Percentiles rank a stretch among this genome's conserved stretches.
phyloP scores from a whole-genome alignment of 2,888 invertebrate species.

The Drosophila phalerata region DNA sequence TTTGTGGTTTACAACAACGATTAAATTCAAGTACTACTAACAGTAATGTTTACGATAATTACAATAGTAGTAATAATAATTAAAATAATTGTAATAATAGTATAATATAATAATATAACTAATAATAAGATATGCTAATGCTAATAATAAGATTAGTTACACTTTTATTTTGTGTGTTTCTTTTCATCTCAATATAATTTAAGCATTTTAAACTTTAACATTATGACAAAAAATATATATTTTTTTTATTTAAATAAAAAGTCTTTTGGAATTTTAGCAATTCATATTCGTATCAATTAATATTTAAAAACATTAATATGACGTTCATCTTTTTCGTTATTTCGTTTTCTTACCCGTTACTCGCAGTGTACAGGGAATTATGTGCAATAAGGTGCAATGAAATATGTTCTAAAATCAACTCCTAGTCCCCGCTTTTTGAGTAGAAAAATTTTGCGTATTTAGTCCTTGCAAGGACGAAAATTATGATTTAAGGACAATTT shows the following conservation, averaged over 20 bases:
- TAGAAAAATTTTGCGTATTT: no score
- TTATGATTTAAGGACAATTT: no score
- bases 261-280: constrained; percentile 69
- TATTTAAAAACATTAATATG: constrained; percentile 40
- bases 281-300: constrained; percentile 61
- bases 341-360: not conserved
- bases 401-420: no score
- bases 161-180: constrained; percentile 40
- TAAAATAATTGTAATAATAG: no score
- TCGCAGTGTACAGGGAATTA: not conserved
- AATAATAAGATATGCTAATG: constrained; percentile 6
- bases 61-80: constrained; percentile 25
- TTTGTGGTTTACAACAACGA: constrained; percentile 4
- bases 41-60: constrained; percentile 22
- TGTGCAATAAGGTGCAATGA: not conserved
- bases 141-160: constrained; percentile 42
- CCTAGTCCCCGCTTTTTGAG: no score
- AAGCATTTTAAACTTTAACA: constrained; percentile 36
- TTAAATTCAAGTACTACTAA: constrained; percentile 42
- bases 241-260: constrained; percentile 47
- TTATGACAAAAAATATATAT: constrained; percentile 38
- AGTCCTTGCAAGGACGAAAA: no score
- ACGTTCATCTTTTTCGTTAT: constrained; percentile 5
- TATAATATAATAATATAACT: no score
- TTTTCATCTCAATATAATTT: constrained; percentile 23